A percentile compares a stretch with the other conserved stretches of the same genome.
Evolutionary conservation across 1,140 invertebrate species (phyloP).

Genomic region (Gerris buenoi): DNA sequence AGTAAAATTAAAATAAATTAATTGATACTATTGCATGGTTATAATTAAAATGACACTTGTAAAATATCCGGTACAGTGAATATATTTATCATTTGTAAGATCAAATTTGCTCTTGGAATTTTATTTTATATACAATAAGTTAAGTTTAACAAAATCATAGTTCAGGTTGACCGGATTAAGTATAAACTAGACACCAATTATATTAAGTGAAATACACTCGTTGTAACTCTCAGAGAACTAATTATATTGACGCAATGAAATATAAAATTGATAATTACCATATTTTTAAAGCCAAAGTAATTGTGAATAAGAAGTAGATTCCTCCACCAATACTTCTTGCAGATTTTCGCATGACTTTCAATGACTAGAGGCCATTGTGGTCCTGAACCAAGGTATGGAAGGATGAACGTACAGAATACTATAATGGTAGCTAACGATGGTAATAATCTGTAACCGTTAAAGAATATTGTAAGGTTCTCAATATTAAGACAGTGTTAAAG

Average conservation of each 20-base stretch:
- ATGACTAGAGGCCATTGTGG: conserved; percentile 46
- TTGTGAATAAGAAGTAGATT: conserved; percentile 55
- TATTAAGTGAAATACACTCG: too few relatives aligned
- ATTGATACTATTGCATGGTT: too few relatives aligned
- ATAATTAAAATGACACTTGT: too few relatives aligned
- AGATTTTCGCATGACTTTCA: conserved; percentile 40
- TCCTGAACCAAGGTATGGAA: conserved; percentile 40
- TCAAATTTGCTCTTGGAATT: too few relatives aligned
- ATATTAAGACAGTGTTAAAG: too few relatives aligned
- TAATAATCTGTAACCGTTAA: conserved; percentile 33
- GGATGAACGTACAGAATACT: conserved; percentile 45
- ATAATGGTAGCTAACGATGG: conserved; percentile 42
- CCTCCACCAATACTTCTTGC: conserved; percentile 49
- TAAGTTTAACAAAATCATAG: not conserved
- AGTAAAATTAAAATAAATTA: too few relatives aligned
- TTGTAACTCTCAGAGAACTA: too few relatives aligned
- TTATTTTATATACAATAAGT: not conserved
- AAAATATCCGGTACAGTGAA: too few relatives aligned
- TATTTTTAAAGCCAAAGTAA: conserved; percentile 51
- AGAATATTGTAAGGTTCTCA: too few relatives aligned
- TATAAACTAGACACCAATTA: too few relatives aligned
- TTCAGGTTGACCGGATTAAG: not conserved
- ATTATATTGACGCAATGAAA: too few relatives aligned
- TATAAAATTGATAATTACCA: conserved; percentile 34
- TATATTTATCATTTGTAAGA: too few relatives aligned